These are phyloP conservation scores for Tiliqua scincoides DNA, from an alignment of 2,113 vertebrate genomes.

Conservation along the genomic window DNA sequence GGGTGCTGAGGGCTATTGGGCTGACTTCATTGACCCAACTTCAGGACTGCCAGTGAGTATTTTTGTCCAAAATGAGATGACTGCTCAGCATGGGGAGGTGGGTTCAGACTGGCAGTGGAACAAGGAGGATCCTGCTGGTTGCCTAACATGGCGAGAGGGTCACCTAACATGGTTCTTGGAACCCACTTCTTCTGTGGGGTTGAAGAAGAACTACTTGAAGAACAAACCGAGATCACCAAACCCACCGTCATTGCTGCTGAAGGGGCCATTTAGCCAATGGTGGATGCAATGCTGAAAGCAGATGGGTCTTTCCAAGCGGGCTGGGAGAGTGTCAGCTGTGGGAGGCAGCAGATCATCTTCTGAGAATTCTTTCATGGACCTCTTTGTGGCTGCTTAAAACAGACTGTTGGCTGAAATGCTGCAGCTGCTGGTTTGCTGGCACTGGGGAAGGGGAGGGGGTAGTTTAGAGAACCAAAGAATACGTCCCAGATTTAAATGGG, in stretches of 20 bases:
- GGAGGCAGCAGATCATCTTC: not conserved
- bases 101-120: not conserved
- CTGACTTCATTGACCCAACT: slow-evolving; percentile 93
- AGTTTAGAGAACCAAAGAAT: not conserved
- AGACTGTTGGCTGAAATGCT: no score
- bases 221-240: no score
- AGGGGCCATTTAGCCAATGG: no score
- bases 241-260: no score
- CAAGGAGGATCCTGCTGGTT: not conserved
- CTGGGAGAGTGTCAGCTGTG: not conserved
- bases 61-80: not conserved
- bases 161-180: not conserved
- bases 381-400: no score
- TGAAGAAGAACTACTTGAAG: fast-evolving
- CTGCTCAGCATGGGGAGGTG: not conserved
- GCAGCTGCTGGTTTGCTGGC: no score
- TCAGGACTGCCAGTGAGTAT: slow-evolving; percentile 92
- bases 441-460: no score
- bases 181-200: not conserved
- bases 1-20: slow-evolving; percentile 94
- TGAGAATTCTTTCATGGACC: not conserved
- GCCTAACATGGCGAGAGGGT: not conserved
- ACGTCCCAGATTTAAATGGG: not conserved
- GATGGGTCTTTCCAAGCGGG: not conserved
- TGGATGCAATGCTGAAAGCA: not conserved